Percentiles rank a stretch among this genome's conserved stretches.
phyloP scores from a whole-genome alignment of 2,113 vertebrate genomes.

The Apus apus region DNA sequence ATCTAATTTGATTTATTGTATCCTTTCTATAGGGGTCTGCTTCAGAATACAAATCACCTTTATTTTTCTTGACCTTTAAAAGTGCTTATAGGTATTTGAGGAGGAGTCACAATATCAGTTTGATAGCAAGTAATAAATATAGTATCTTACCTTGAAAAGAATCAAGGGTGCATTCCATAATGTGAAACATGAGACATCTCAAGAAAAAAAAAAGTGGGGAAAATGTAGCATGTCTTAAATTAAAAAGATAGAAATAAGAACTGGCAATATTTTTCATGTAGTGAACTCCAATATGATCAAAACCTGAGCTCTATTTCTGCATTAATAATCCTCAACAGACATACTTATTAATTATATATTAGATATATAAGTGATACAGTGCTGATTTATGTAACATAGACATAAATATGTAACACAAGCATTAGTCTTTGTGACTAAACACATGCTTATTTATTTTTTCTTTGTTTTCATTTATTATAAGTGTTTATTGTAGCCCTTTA shows the following conservation, averaged over 20 bases:
- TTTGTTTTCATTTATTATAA: neutral
- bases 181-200: fast-evolving
- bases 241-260: neutral
- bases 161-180: neutral
- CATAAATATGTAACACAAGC: no score
- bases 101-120: neutral
- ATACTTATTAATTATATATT: neutral
- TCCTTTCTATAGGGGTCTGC: neutral
- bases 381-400: neutral
- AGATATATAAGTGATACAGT: neutral
- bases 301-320: neutral
- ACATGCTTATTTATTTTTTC: neutral
- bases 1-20: neutral
- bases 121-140: neutral
- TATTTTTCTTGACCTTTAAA: neutral
- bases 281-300: neutral
- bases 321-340: neutral
- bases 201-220: neutral
- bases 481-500: neutral
- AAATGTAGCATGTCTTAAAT: neutral
- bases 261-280: neutral
- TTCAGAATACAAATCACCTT: neutral
- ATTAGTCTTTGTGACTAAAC: neutral
- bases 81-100: neutral
- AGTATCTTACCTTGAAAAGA: neutral